Base-by-base conservation (phyloP, 2,113 vertebrate species). In the Trachemys scripta region DNA sequence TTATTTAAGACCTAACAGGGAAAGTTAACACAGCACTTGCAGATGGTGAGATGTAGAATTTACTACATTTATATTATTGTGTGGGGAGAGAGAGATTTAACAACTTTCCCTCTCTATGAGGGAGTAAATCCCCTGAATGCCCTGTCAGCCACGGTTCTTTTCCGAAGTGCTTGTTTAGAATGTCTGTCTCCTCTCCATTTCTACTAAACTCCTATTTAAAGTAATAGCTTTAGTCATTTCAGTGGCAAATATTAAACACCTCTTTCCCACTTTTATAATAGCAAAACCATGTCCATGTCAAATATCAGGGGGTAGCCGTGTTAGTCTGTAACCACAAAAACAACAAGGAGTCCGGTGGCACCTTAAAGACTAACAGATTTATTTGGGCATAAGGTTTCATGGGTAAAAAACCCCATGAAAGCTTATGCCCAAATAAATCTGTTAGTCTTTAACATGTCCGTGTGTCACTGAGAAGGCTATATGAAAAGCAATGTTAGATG, bases 171-270 rank as follows among this genome's bases (percentile, higher is more conserved):
- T 45, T 45, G n/a, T 79, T 88, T 84, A 49, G 59, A 79, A 94
- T 87, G 11, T 12, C 10, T 0, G 1, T 8, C 27, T 20, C 19
- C 20, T 57, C 1, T 0, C 4, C 25, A 6, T 78, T 35, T 10
- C 50, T 45, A 42, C 4, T 3, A 24, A 82, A 91, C 1, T 11
- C 24, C 35, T 53, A 25, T 0, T 0, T 3, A 80, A 10, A 79
- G 31, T 1, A 1, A 17, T 80, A 38, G 7, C 2, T 47, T 90
- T 20, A 76, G 19, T 10, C 8, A 11, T 11, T 5, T n/a, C 35
- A 31, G 1, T 1, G 76, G 17, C 5, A 24, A 49, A 20, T 50
- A 57, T 59, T 79, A 50, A 87, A 29, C 38, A 29, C 20, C 93
- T 92, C 56, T 50, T 57, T 80, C 7, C 4, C 1, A 1, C 10